These are phyloP conservation scores for Alfaro cultratus DNA, from an alignment of 2,797 vertebrate genomes.

Conservation along the genomic window DNA sequence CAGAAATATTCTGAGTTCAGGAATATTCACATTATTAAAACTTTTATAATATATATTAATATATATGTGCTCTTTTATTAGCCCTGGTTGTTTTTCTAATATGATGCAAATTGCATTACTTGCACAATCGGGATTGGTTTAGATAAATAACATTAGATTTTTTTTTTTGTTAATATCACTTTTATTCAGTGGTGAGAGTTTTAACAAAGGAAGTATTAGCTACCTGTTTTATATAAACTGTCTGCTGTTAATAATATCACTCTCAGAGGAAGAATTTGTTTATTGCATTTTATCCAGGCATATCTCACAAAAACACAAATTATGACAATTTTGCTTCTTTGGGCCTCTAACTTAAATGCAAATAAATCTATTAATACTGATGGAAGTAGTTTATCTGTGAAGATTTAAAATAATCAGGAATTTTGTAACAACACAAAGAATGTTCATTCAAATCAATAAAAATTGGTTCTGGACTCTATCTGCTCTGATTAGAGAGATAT, in stretches of 20 bases:
- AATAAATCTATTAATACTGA: background rate
- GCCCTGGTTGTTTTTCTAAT: constrained; percentile 20
- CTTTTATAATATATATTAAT: constrained; percentile 1
- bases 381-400: background rate
- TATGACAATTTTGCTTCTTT: background rate
- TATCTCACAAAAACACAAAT: background rate
- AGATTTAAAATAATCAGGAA: background rate
- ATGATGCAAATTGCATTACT: constrained; percentile 15
- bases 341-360: background rate
- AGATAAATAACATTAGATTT: constrained; percentile 14
- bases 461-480: background rate
- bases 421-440: background rate
- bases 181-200: background rate
- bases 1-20: background rate
- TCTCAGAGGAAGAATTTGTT: background rate
- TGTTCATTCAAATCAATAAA: background rate
- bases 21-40: constrained; percentile 5
- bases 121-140: constrained; percentile 23
- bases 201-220: background rate
- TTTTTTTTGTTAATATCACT: constrained; percentile 1
- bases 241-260: background rate
- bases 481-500: background rate
- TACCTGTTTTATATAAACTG: background rate
- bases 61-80: constrained; percentile 17
- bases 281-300: background rate